Evolutionary conservation across 2,888 invertebrate species (phyloP).

Genomic region (Diarsia rubi): DNA sequence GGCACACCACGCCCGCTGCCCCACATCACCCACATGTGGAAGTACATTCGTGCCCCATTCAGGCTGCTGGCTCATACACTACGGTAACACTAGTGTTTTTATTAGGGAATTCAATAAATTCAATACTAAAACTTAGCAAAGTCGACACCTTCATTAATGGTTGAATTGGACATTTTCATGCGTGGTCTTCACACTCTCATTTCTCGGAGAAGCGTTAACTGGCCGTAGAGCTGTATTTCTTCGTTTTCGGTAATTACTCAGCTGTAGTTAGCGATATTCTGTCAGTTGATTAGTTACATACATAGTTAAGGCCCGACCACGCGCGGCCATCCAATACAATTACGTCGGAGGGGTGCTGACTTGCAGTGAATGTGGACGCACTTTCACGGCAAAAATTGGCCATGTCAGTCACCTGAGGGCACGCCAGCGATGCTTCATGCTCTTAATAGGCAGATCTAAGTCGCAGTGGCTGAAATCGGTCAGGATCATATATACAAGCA

Average conservation of each 20-base stretch:
- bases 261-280: neutral
- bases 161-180: neutral
- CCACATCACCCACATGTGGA: conserved; percentile 21
- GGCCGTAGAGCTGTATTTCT: neutral
- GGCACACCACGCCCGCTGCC: conserved; percentile 4
- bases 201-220: neutral
- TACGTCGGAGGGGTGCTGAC: too few relatives aligned
- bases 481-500: too few relatives aligned
- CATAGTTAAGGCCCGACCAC: too few relatives aligned
- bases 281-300: too few relatives aligned
- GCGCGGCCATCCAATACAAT: too few relatives aligned
- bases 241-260: neutral
- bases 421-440: too few relatives aligned
- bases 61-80: neutral
- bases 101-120: neutral
- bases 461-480: too few relatives aligned
- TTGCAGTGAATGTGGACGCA: too few relatives aligned
- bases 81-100: neutral
- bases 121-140: neutral
- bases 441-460: too few relatives aligned
- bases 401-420: too few relatives aligned
- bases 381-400: too few relatives aligned
- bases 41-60: neutral
- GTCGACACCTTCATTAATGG: neutral
- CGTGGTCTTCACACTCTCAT: neutral